Percentiles rank a stretch among this genome's conserved stretches.
These are phyloP conservation scores for Bombus polaris DNA, from an alignment of 1,140 invertebrate genomes.

Conservation along the genomic window DNA sequence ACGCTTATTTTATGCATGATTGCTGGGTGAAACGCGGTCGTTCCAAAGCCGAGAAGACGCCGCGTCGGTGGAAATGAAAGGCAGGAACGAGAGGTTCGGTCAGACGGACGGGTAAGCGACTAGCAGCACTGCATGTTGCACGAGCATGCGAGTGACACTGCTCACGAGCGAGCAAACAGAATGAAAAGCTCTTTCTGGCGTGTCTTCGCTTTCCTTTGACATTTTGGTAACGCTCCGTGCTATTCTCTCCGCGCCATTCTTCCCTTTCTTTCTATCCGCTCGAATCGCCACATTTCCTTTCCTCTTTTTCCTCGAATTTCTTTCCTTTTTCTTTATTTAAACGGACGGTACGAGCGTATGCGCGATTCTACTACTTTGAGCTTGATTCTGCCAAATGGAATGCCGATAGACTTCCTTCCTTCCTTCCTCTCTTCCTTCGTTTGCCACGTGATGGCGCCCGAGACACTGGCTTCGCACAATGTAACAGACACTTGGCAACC, in stretches of 20 bases:
- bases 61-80: constrained; percentile 14
- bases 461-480: background rate
- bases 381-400: background rate
- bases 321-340: background rate
- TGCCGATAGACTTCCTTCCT: background rate
- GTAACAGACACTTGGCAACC: background rate
- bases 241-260: background rate
- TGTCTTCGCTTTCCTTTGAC: constrained; percentile 51
- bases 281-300: background rate
- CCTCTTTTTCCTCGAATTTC: background rate
- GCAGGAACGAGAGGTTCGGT: background rate
- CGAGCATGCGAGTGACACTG: constrained; percentile 50
- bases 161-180: constrained; percentile 50
- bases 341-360: background rate
- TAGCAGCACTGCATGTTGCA: constrained; percentile 27
- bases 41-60: constrained; percentile 41
- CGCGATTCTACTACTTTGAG: background rate
- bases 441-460: background rate
- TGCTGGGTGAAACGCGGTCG: constrained; percentile 46
- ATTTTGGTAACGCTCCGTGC: constrained; percentile 28
- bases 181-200: constrained; percentile 55
- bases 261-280: constrained; percentile 13
- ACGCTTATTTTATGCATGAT: constrained; percentile 65
- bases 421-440: background rate
- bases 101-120: background rate